These are phyloP conservation scores for cattle (Bos taurus) DNA, from an alignment of 2,113 vertebrate genomes.

Conservation along the genomic window DNA sequence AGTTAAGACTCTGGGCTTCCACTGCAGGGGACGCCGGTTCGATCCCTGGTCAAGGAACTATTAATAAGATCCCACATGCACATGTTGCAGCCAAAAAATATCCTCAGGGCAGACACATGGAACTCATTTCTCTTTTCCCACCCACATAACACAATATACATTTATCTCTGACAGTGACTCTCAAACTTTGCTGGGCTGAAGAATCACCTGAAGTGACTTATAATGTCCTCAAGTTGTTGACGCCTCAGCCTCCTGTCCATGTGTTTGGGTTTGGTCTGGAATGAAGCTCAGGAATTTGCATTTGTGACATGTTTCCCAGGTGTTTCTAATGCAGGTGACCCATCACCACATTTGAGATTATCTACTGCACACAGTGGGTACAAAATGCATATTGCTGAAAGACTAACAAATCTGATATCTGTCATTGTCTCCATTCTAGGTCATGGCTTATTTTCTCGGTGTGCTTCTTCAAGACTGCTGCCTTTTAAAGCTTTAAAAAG, in stretches of 20 bases:
- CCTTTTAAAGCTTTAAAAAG: conserved; percentile 26
- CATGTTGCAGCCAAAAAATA: neutral
- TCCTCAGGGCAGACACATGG: neutral
- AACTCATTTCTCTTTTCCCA: neutral
- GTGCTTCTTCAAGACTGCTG: conserved; percentile 31
- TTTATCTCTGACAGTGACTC: neutral
- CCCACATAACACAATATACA: neutral
- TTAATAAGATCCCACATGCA: neutral
- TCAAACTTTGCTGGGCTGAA: neutral
- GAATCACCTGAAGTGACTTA: neutral
- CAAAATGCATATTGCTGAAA: neutral
- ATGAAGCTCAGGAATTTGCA: neutral
- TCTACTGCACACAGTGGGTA: too few relatives aligned
- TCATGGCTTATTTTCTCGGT: conserved; percentile 12
- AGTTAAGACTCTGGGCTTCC: neutral
- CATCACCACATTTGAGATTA: neutral
- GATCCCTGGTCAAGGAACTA: neutral
- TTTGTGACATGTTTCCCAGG: neutral
- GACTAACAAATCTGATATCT: neutral
- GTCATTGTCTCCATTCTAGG: neutral
- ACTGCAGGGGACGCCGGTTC: neutral
- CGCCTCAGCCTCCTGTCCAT: neutral
- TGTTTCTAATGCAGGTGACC: neutral
- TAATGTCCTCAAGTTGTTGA: too few relatives aligned
- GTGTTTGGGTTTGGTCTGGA: neutral